Percentiles rank a stretch among this genome's conserved stretches.
These are phyloP conservation scores for Hippopotamus amphibius DNA, from an alignment of 2,113 vertebrate species.

Conservation along the genomic window DNA sequence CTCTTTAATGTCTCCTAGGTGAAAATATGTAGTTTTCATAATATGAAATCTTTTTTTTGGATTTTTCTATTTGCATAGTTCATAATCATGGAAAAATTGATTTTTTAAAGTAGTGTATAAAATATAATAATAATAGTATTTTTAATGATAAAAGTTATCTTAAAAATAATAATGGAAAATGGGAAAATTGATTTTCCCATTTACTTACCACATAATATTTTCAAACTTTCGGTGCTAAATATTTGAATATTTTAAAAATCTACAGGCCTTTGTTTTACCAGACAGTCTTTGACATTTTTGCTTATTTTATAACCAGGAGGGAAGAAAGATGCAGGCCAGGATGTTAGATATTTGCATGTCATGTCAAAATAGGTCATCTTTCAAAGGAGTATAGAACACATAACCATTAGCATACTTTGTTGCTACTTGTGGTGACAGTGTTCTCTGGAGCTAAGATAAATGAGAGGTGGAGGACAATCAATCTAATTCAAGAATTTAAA, in stretches of 20 bases:
- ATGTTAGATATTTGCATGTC: not conserved
- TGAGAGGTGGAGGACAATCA: not conserved
- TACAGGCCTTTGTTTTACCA: not conserved
- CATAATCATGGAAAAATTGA: not conserved
- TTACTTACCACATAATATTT: not conserved
- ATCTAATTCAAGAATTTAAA: not conserved
- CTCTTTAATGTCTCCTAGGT: not conserved
- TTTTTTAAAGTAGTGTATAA: not conserved
- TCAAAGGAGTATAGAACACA: not conserved
- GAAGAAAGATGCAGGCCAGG: not conserved
- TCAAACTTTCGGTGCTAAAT: not conserved
- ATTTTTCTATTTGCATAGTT: not conserved
- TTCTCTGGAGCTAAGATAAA: not conserved
- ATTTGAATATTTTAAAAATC: conserved; percentile 6
- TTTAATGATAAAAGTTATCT: not conserved
- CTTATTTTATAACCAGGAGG: not conserved
- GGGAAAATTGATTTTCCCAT: not conserved
- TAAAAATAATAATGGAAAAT: not conserved
- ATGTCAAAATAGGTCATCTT: conserved; percentile 14
- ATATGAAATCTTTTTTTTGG: not conserved
- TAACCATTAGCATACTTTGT: not conserved
- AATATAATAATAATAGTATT: not conserved
- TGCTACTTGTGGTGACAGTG: not conserved
- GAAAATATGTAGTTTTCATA: not conserved
- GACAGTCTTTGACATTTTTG: not conserved